Conservation (phyloP, 2,888 invertebrate genomes). For the Paralinhomoeus sp. region DNA sequence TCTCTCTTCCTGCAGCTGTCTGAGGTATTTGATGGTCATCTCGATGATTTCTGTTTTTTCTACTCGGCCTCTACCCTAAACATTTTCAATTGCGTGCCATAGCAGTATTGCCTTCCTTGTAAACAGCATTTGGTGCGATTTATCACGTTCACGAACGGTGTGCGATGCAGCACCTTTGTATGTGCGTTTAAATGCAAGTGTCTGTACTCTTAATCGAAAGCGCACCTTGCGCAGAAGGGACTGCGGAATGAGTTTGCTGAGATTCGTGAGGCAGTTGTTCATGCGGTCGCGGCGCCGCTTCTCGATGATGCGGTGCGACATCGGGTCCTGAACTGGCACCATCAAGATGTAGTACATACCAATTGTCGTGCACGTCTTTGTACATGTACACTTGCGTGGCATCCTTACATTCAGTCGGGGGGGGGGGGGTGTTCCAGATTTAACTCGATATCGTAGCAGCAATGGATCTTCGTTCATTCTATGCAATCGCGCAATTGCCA, state of each 20-base stretch:
- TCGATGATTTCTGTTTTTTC: conserved; percentile 95
- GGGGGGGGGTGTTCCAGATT: no score
- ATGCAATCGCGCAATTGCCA: no score
- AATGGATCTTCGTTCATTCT: no score
- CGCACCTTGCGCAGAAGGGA: conserved; percentile 63
- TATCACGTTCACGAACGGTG: no score
- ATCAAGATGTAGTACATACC: no score
- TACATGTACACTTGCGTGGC: no score
- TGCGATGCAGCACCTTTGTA: no score
- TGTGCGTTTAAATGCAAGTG: neutral
- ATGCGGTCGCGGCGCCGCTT: conserved; percentile 79
- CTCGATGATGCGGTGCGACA: conserved; percentile 92
- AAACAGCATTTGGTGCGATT: no score
- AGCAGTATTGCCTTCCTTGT: neutral
- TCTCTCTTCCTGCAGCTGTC: conserved; percentile 44
- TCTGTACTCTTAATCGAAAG: neutral
- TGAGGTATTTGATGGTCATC: conserved; percentile 84
- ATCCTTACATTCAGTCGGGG: no score
- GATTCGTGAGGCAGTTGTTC: conserved; percentile 85
- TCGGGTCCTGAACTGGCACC: conserved; percentile 89
- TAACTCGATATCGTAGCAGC: no score
- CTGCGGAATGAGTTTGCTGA: conserved; percentile 71
- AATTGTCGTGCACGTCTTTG: no score
- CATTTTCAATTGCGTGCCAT: no score
- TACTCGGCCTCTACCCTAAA: conserved; percentile 59